phyloP scores from a whole-genome alignment of 2,888 invertebrate species.

The Herminia tarsipennalis region DNA sequence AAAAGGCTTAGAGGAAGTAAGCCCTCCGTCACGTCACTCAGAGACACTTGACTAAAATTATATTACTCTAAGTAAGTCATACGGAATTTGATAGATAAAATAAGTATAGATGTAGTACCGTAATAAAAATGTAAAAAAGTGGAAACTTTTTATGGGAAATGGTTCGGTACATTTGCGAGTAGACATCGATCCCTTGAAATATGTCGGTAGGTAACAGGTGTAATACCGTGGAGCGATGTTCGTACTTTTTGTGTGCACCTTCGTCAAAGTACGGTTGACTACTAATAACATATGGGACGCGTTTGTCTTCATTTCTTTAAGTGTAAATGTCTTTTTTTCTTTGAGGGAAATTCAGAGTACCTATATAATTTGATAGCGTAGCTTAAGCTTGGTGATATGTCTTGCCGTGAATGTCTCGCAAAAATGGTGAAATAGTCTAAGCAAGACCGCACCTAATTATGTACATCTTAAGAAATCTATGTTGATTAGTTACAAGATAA shows the following conservation, averaged over 20 bases:
- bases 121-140: conserved; percentile 25
- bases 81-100: background rate
- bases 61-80: no score
- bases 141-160: conserved; percentile 38
- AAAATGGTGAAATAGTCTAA: no score
- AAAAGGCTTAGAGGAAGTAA: no score
- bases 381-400: no score
- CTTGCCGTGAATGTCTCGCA: no score
- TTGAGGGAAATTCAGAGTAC: background rate
- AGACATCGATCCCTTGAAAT: conserved; percentile 39
- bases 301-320: conserved; percentile 21
- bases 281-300: conserved; percentile 24
- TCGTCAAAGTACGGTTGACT: conserved; percentile 39
- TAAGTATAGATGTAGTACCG: background rate
- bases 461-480: no score
- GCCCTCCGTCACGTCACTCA: no score
- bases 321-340: background rate
- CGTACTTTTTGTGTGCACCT: conserved; percentile 46
- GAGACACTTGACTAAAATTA: no score
- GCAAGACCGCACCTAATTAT: no score
- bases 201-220: conserved; percentile 57
- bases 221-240: conserved; percentile 41
- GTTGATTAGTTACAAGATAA: no score
- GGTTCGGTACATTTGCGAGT: conserved; percentile 34
- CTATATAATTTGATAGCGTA: no score